These are phyloP conservation scores for Toxostoma redivivum DNA, from an alignment of 2,113 vertebrate genomes.

Conservation along the genomic window DNA sequence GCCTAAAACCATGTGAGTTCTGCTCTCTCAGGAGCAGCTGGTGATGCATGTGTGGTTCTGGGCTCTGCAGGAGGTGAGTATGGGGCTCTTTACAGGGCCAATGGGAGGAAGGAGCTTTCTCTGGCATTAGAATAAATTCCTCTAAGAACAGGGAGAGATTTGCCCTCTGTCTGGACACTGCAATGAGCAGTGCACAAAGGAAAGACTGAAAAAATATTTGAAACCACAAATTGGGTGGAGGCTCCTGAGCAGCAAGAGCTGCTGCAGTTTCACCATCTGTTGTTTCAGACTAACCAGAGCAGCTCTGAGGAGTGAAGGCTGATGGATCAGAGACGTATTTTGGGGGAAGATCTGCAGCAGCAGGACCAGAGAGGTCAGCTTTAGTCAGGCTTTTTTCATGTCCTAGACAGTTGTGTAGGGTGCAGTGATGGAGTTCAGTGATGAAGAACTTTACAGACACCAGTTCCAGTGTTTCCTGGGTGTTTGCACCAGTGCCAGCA, in stretches of 20 bases:
- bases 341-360: neutral
- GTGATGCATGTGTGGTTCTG: neutral
- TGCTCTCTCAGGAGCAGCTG: neutral
- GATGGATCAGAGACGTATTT: neutral
- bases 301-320: neutral
- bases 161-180: neutral
- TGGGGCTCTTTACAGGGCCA: accelerated
- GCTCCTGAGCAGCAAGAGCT: neutral
- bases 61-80: accelerated
- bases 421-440: accelerated
- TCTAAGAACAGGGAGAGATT: neutral
- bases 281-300: accelerated
- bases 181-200: neutral
- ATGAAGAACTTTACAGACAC: neutral
- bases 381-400: neutral
- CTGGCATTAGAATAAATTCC: neutral
- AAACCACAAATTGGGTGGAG: neutral
- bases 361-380: neutral
- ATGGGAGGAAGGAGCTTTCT: neutral
- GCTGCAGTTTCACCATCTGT: neutral
- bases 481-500: neutral
- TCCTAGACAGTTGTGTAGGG: no score
- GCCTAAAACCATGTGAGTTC: neutral
- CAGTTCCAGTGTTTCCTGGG: neutral
- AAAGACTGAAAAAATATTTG: neutral